phyloP scores from a whole-genome alignment of 2,797 vertebrate genomes.

The Euthynnus affinis region DNA sequence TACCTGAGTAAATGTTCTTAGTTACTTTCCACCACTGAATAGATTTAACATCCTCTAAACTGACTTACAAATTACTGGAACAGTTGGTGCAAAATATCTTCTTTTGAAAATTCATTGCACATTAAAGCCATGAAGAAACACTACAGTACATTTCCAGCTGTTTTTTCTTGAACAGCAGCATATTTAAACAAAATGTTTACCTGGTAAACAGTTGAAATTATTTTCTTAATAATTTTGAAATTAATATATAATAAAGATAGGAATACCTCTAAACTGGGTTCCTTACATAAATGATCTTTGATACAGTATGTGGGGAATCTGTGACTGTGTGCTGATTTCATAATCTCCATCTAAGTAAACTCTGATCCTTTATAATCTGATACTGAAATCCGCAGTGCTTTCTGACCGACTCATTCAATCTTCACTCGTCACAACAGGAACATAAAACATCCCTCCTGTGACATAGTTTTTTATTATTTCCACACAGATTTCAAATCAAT shows the following conservation, averaged over 20 bases:
- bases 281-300: conserved; percentile 52
- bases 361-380: conserved; percentile 80
- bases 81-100: background rate
- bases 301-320: conserved; percentile 26
- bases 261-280: conserved; percentile 11
- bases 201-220: background rate
- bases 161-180: no score
- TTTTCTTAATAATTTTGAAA: background rate
- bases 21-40: no score
- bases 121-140: conserved; percentile 17
- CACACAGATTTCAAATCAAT: conserved; percentile 33
- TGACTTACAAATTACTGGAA: conserved; percentile 6
- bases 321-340: conserved; percentile 55
- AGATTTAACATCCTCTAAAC: conserved; percentile 1
- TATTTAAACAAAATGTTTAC: background rate
- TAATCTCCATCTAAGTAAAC: conserved; percentile 76
- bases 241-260: background rate
- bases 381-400: conserved; percentile 63
- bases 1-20: no score
- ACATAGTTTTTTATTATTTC: conserved; percentile 40
- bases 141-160: background rate
- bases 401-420: conserved; percentile 54
- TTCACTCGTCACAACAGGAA: conserved; percentile 36
- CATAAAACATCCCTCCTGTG: conserved; percentile 26
- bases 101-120: conserved; percentile 12